Conservation (phyloP, 2,888 invertebrate genomes). For the Gibbula magus region DNA sequence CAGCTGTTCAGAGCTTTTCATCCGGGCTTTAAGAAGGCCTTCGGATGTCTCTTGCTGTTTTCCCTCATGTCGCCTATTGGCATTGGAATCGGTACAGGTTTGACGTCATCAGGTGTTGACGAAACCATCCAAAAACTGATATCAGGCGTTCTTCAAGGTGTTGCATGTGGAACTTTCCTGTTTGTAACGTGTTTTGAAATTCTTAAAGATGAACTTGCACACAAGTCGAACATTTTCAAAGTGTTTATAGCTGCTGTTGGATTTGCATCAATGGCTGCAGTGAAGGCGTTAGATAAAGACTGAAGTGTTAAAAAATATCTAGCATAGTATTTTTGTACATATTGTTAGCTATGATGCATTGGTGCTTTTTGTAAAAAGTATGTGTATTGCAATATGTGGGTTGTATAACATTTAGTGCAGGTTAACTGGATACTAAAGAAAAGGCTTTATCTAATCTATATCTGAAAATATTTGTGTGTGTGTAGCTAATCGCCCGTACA, state of each 20-base stretch:
- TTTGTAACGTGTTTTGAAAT: conserved; percentile 97
- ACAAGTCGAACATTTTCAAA: conserved; percentile 65
- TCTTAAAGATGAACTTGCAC: conserved; percentile 80
- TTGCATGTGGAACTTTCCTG: conserved; percentile 92
- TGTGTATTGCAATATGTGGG: no score
- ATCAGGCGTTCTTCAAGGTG: conserved; percentile 81
- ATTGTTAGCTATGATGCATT: neutral
- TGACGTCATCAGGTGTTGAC: conserved; percentile 39
- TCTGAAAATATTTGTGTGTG: no score
- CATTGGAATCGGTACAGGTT: conserved; percentile 42
- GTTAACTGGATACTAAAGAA: no score
- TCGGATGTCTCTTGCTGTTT: conserved; percentile 40
- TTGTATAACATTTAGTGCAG: no score
- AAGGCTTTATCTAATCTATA: no score
- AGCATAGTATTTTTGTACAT: neutral
- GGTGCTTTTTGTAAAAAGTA: no score
- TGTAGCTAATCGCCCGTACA: no score
- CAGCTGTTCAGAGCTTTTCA: conserved; percentile 74
- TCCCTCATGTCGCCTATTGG: conserved; percentile 49
- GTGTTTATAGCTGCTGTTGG: conserved; percentile 55
- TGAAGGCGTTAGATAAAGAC: conserved; percentile 42
- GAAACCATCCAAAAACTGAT: conserved; percentile 41
- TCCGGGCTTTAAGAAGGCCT: conserved; percentile 26
- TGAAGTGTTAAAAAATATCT: neutral
- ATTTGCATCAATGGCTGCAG: conserved; percentile 54